phyloP scores from a whole-genome alignment of 2,113 vertebrate species.

The Haemorhous mexicanus region DNA sequence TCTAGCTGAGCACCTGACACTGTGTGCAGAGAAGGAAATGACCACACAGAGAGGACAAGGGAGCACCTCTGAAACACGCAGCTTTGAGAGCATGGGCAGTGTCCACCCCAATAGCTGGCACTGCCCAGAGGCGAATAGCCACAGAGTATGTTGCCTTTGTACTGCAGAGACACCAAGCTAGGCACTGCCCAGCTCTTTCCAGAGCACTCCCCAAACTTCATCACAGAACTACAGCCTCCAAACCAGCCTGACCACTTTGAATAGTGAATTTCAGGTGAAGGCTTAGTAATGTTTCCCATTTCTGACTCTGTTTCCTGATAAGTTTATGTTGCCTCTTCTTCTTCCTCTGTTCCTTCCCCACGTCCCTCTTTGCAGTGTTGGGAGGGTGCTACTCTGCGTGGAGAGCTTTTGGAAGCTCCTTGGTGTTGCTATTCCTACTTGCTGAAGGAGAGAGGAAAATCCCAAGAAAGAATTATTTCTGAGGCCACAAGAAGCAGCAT shows the following conservation, averaged over 20 bases:
- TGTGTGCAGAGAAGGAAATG: background rate
- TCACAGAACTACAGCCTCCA: background rate
- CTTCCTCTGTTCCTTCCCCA: background rate
- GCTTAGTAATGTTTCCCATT: background rate
- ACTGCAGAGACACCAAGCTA: background rate
- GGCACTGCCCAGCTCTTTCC: background rate
- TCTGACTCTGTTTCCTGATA: background rate
- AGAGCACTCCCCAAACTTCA: background rate
- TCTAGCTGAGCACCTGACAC: background rate
- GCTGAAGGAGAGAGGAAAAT: background rate
- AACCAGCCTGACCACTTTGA: background rate
- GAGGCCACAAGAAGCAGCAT: background rate
- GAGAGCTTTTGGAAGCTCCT: background rate
- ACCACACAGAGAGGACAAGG: background rate
- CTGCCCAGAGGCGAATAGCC: background rate
- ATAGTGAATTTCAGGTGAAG: background rate
- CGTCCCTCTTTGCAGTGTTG: rapidly evolving
- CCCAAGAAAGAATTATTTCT: background rate
- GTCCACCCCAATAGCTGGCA: background rate
- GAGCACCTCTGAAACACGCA: background rate
- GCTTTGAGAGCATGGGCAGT: rapidly evolving
- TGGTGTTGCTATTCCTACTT: background rate
- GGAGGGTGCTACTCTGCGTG: background rate
- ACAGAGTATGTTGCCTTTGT: background rate
- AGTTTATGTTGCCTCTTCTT: background rate